A percentile compares a stretch with the other conserved stretches of the same genome.
phyloP scores from a whole-genome alignment of 2,888 invertebrate species.

The Caenorhabditis afra region DNA sequence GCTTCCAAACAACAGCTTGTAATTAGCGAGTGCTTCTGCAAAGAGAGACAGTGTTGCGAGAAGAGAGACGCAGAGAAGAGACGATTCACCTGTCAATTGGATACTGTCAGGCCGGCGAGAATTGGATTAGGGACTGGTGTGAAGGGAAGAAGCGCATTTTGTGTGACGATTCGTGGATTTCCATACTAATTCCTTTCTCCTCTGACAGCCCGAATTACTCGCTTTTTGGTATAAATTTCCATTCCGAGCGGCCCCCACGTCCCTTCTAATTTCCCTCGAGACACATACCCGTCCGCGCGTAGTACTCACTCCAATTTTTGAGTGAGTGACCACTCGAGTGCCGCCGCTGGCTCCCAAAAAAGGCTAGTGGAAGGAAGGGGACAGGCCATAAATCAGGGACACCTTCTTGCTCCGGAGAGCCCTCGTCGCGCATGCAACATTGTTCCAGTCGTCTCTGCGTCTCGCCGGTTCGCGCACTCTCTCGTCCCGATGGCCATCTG shows the following conservation, averaged over 20 bases:
- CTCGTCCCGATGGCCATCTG: conserved; percentile 43
- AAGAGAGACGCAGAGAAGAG: conserved; percentile 30
- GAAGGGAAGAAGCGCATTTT: conserved; percentile 14
- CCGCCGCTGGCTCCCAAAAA: too few relatives aligned
- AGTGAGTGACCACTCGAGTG: conserved; percentile 33
- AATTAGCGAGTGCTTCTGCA: conserved; percentile 56
- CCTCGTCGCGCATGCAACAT: conserved; percentile 35
- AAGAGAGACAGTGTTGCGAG: conserved; percentile 24
- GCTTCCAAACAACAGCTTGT: conserved; percentile 58
- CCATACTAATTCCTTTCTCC: conserved; percentile 48
- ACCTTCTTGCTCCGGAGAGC: not conserved
- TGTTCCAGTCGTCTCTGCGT: conserved; percentile 44
- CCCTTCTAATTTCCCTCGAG: conserved; percentile 52
- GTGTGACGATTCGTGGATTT: conserved; percentile 19
- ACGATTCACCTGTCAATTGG: conserved; percentile 45
- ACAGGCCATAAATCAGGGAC: not conserved
- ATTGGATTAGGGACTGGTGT: conserved; percentile 32
- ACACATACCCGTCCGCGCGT: conserved; percentile 22
- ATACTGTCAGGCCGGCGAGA: too few relatives aligned
- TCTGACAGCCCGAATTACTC: conserved; percentile 46
- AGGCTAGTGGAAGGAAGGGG: too few relatives aligned
- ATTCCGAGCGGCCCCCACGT: conserved; percentile 25
- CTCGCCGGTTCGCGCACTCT: conserved; percentile 14
- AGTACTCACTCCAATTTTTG: conserved; percentile 42
- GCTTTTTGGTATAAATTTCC: conserved; percentile 57